Base-by-base conservation (phyloP, 2,113 vertebrate genomes). In the Syrmaticus mikado region DNA sequence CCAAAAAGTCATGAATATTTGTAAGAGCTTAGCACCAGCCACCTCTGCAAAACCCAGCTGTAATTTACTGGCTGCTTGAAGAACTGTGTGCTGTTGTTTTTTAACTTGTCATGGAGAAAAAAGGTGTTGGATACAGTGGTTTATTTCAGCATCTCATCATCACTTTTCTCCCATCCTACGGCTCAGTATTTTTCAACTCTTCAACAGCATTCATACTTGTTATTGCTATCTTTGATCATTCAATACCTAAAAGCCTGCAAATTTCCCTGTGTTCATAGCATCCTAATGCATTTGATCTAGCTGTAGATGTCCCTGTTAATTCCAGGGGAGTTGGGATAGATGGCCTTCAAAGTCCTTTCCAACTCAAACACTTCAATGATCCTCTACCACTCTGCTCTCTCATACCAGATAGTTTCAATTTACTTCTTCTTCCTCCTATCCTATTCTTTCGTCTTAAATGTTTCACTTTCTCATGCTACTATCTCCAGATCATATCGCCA, bases 61-160 rank as follows among this genome's bases (percentile, higher is more conserved):
- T 30, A 13, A 34, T 48, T 41, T 34, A 5, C 64, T 41, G 15
- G 6, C 10, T 64, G 28, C 71, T 24, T 46, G 10, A 55, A 70
- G 53, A 89, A 70, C 20, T 46, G 34, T 21, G 40, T 41, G 34
- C 19, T 48, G 13, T 48, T 21, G 5, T 8, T 21, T 71, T 70
- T 7, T 36, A 71, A 57, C 13, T 5, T 62, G 64, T 28, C 5
- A 2, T 7, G 15, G 38, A 28, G 53, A 82, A 55, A 53, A 62
- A n/a, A 6, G 14, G 14, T 17, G 10, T 10, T 40, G 55, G 40
- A 34, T 30, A 24, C 0, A 0, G 11, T 4, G 34, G 40, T 14
- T 5, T 14, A 30, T 62, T 83, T 40, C 46, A 55, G 34, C 34
- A 8, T 76, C n/a, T 28, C 48, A 20, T 4, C 34, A 76, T 17